Conservation (phyloP, 1,140 invertebrate species). For the Cherax quadricarinatus region DNA sequence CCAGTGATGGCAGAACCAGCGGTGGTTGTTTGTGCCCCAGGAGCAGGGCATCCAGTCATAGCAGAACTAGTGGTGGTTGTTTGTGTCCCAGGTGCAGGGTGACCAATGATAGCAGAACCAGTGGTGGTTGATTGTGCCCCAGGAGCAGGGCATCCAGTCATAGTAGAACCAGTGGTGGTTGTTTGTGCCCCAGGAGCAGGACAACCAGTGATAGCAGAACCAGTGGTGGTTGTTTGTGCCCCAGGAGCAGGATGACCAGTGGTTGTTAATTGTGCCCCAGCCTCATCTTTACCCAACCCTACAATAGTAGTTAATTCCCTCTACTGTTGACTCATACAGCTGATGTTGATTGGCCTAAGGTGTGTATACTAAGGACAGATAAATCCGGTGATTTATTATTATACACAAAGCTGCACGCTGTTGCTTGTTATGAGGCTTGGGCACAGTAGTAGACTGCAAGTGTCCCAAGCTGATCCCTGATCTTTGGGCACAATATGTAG, state of each 20-base stretch:
- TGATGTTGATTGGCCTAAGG: neutral
- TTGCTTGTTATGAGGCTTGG: constrained; percentile 4
- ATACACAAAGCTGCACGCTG: constrained; percentile 14
- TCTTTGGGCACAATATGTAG: neutral
- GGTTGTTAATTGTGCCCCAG: neutral
- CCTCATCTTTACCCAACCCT: constrained; percentile 1
- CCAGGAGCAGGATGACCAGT: no score
- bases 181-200: neutral
- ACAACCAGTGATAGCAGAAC: neutral
- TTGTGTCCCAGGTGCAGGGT: no score
- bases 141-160: neutral
- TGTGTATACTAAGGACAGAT: constrained; percentile 1
- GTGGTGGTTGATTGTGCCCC: no score
- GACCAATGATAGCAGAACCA: no score
- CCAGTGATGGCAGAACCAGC: constrained; percentile 3
- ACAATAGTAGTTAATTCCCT: neutral
- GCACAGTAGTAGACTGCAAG: constrained; percentile 24
- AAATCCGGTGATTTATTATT: neutral
- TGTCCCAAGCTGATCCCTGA: constrained; percentile 15
- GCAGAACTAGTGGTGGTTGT: no score
- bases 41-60: no score
- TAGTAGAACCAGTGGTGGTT: neutral
- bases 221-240: no score
- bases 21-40: neutral
- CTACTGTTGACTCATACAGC: neutral